These are phyloP conservation scores for Parus major DNA, from an alignment of 2,113 vertebrate genomes.

Conservation along the genomic window DNA sequence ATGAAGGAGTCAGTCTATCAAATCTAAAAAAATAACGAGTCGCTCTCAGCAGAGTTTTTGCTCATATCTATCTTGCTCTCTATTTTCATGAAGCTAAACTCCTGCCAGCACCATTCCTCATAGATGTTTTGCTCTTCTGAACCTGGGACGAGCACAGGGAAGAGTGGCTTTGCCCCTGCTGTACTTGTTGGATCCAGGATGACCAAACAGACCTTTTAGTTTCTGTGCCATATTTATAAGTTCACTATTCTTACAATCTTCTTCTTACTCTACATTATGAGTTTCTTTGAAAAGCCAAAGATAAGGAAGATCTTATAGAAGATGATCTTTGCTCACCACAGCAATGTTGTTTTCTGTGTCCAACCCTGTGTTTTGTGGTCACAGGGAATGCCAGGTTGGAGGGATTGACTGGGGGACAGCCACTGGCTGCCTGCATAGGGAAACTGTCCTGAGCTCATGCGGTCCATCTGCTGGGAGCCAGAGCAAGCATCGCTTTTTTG, in stretches of 20 bases:
- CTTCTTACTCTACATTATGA: not conserved
- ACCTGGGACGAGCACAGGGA: not conserved
- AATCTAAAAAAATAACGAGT: not conserved
- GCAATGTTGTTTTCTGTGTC: not conserved
- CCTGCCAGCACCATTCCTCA: not conserved
- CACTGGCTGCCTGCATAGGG: not conserved
- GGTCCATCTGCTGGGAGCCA: not conserved
- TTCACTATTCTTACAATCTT: not conserved
- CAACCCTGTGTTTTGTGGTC: not conserved
- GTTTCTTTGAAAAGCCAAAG: not conserved
- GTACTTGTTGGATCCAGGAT: not conserved
- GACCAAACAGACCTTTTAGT: not conserved
- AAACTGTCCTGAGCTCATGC: not conserved
- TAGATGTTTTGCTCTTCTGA: not conserved
- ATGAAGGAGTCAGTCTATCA: not conserved
- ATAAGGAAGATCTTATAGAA: not conserved
- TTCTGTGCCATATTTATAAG: not conserved
- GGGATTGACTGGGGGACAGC: accelerated
- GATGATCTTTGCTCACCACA: not conserved
- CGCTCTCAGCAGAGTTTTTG: not conserved
- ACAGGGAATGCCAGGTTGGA: not conserved
- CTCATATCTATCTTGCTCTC: accelerated
- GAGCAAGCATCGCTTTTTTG: not conserved
- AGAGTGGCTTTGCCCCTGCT: not conserved
- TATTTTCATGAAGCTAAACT: not conserved